Evolutionary conservation across 2,113 vertebrate genomes (phyloP), one percentile per base, ranked within the genome.

Genomic region (Puma concolor): DNA sequence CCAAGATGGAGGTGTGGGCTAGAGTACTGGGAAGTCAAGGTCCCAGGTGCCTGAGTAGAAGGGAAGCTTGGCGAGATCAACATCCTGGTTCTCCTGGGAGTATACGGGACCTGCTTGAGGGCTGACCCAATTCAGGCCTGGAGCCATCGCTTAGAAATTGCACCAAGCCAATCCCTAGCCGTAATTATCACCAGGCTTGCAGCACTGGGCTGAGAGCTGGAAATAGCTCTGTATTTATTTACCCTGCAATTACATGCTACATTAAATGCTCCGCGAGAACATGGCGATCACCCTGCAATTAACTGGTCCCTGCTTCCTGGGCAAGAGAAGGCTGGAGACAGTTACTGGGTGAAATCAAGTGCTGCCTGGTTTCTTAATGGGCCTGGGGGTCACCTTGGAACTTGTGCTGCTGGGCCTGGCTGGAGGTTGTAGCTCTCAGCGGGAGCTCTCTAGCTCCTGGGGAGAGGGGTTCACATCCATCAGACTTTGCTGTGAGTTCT

Each of bases 201-300:
- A 88, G 96, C 95, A 84, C 72, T 91, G 96, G 97, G 97, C 97
- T 96, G 95, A 97, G 95, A 82, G 96, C 97, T 98, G 94, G 97
- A 98, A 98, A 98, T 98, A 98, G 97, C 97, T 97, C 92, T 96
- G 97, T 98, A 98, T 98, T 97, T 98, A 98, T 98, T 98, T 98
- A 98, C 97, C 97, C 97, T 97, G 95, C 98, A 98, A 98, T 98
- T 98, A 98, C 97, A 98, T 96, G 97, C 98, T 98, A 98, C 97
- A 98, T 98, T 98, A 98, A 98, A 98, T 98, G 97, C 97, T 98
- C 96, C 0, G 2, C 77, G 77, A 98, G 98, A 98, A 98, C 97
- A 98, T 94, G 94, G 97, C 71, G 81, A 97, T 98, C 97, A 98
- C 98, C 97, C 95, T 98, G 94, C 97, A 98, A 98, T 98, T 98